Evolutionary conservation across 2,113 vertebrate genomes (phyloP).

Genomic region (Cryptomyrus ogoouensis): DNA sequence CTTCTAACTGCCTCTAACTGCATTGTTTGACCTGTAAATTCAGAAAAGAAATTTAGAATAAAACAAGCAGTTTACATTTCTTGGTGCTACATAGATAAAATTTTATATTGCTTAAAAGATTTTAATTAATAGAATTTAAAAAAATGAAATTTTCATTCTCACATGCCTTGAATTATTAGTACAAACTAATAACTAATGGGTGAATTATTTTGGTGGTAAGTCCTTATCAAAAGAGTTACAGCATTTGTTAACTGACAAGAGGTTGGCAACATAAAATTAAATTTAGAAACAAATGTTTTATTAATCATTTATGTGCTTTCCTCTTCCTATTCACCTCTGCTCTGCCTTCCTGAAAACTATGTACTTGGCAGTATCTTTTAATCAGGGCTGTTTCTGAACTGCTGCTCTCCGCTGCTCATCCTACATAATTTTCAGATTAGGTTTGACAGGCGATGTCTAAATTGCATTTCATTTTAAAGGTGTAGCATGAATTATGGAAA

Average conservation of each 20-base stretch:
- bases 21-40: neutral
- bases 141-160: neutral
- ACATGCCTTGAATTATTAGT: neutral
- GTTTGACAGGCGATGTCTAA: conserved; percentile 30
- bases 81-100: neutral
- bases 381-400: conserved; percentile 24
- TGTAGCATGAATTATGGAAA: conserved; percentile 39
- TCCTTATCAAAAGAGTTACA: too few species aligned
- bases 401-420: conserved; percentile 26
- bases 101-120: neutral
- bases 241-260: conserved; percentile 21
- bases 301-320: conserved; percentile 38
- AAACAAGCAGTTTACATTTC: neutral
- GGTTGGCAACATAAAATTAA: conserved; percentile 30
- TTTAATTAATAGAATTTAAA: neutral
- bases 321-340: conserved; percentile 10
- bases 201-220: neutral
- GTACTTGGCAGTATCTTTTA: conserved; percentile 19
- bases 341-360: conserved; percentile 9
- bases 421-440: conserved; percentile 12
- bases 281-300: conserved; percentile 40
- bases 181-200: neutral
- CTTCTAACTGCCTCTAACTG: neutral
- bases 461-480: conserved; percentile 35
- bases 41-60: neutral